These are phyloP conservation scores for Drosophila malerkotliana DNA, from an alignment of 1,140 invertebrate species.

Conservation along the genomic window DNA sequence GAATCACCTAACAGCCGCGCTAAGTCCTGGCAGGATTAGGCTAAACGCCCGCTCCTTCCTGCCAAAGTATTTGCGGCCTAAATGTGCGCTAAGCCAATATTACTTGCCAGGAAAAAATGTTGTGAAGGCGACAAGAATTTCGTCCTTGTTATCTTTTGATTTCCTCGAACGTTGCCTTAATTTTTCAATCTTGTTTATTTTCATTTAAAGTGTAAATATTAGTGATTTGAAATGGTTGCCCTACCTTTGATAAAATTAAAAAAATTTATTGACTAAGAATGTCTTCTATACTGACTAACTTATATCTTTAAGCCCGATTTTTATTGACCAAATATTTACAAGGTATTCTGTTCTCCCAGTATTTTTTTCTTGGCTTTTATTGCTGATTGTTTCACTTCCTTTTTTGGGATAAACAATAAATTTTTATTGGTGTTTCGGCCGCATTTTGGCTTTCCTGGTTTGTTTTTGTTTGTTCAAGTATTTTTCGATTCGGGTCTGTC, in stretches of 20 bases:
- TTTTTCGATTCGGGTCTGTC: conserved; percentile 18
- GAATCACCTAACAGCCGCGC: conserved; percentile 61
- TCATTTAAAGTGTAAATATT: background rate
- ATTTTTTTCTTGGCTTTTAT: conserved; percentile 62
- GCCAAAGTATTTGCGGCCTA: conserved; percentile 63
- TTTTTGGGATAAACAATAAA: conserved; percentile 77
- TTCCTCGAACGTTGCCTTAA: conserved; percentile 8
- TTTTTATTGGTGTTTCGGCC: conserved; percentile 71
- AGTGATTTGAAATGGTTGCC: background rate
- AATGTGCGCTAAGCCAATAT: conserved; percentile 59
- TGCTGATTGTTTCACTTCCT: conserved; percentile 75
- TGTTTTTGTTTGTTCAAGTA: conserved; percentile 31
- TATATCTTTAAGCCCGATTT: background rate
- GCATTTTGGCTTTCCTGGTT: conserved; percentile 52
- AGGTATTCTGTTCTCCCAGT: conserved; percentile 7
- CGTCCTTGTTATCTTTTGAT: conserved; percentile 18
- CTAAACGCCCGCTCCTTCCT: conserved; percentile 30
- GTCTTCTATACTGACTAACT: background rate
- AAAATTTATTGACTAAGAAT: background rate
- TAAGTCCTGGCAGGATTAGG: conserved; percentile 62
- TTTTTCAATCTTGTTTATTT: background rate
- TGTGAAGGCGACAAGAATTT: background rate
- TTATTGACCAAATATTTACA: conserved; percentile 2
- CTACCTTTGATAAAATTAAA: background rate
- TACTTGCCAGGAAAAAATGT: conserved; percentile 35